Conservation (phyloP, 2,113 vertebrate genomes). For the Hemiscyllium ocellatum region DNA sequence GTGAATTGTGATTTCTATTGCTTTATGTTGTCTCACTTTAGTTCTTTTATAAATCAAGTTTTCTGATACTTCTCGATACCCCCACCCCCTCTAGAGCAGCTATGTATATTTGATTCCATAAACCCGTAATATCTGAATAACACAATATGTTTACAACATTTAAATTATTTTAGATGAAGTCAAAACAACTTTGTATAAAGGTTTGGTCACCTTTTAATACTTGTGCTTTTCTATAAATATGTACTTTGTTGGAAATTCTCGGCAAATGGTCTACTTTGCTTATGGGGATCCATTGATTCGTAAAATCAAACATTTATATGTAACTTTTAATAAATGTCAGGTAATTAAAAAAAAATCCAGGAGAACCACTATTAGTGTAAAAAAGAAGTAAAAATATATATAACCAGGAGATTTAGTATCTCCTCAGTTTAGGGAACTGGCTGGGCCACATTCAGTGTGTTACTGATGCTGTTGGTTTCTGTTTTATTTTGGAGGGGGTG, state of each 20-base stretch:
- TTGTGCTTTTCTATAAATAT: not conserved
- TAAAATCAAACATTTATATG: not conserved
- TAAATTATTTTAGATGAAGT: slow-evolving; percentile 25
- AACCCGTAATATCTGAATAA: not conserved
- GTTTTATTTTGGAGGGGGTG: no score
- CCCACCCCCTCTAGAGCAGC: not conserved
- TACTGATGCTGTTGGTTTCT: no score
- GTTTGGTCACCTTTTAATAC: not conserved
- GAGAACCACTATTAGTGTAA: no score
- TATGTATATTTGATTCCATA: not conserved
- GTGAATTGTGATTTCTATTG: not conserved
- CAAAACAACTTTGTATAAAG: not conserved
- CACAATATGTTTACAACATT: not conserved
- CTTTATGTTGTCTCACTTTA: not conserved
- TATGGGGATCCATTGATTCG: not conserved
- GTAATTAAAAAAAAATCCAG: not conserved
- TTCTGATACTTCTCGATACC: not conserved
- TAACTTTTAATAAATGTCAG: slow-evolving; percentile 33
- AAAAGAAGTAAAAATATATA: no score
- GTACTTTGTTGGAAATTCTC: not conserved
- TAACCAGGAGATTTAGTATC: no score
- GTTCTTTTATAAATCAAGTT: not conserved
- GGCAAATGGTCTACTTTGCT: not conserved
- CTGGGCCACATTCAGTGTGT: no score
- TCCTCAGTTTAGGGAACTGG: no score